Evolutionary conservation across 2,888 invertebrate genomes (phyloP).

Genomic region (Dicyrtomina minuta): DNA sequence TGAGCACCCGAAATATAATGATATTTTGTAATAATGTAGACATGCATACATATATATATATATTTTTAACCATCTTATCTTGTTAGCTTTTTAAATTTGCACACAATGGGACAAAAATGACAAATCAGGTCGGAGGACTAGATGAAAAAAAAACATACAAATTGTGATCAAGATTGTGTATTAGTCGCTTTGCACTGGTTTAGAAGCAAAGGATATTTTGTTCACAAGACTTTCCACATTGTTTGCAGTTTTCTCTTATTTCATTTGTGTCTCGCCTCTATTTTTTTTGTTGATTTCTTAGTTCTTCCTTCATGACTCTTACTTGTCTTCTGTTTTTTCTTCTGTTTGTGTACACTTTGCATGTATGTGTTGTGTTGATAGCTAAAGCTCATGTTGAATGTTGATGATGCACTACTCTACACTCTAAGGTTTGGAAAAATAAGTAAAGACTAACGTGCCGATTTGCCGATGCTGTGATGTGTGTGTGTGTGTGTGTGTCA

Average conservation of each 20-base stretch:
- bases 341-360: background rate
- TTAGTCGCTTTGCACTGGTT: background rate
- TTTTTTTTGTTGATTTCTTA: background rate
- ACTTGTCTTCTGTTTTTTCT: background rate
- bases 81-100: too few species aligned
- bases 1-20: too few species aligned
- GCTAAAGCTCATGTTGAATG: too few species aligned
- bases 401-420: too few species aligned
- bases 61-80: too few species aligned
- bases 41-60: too few species aligned
- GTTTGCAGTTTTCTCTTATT: slow-evolving; percentile 24
- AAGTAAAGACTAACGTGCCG: too few species aligned
- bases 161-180: background rate
- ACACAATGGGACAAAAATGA: background rate
- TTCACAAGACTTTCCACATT: slow-evolving; percentile 32
- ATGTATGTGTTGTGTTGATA: too few species aligned
- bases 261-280: background rate
- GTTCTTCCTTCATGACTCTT: slow-evolving; percentile 12
- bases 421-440: too few species aligned
- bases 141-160: background rate
- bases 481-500: too few species aligned
- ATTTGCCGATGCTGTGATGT: too few species aligned
- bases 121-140: slow-evolving; percentile 24
- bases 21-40: too few species aligned
- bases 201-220: slow-evolving; percentile 9